phyloP scores from a whole-genome alignment of 2,888 invertebrate genomes.

The Furcula furcula region DNA sequence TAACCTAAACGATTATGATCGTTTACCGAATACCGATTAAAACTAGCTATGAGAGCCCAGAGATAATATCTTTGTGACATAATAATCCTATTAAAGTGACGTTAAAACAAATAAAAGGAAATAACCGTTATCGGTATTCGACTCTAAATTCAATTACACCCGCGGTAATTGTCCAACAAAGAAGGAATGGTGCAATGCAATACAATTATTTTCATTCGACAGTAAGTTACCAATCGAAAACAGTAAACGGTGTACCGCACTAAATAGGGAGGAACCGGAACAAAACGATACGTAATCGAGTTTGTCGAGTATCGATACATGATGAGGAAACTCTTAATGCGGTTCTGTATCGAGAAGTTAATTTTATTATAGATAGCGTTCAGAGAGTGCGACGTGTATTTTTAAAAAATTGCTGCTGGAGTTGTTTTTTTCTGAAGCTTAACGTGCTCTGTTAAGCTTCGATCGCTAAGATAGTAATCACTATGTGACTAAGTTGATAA shows the following conservation, averaged over 20 bases:
- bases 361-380: slow-evolving; percentile 27
- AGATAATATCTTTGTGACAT: no score
- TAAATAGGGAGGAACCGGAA: slow-evolving; percentile 36
- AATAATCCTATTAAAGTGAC: no score
- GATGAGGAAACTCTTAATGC: slow-evolving; percentile 28
- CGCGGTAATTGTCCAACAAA: slow-evolving; percentile 26
- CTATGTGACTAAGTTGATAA: no score
- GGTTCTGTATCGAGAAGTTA: slow-evolving; percentile 29
- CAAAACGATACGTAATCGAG: slow-evolving; percentile 40
- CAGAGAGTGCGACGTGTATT: slow-evolving; percentile 4
- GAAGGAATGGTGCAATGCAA: slow-evolving; percentile 39
- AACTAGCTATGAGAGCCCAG: no score
- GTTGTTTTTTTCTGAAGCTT: no score
- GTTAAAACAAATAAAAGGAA: no score
- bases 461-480: no score
- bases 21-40: no score
- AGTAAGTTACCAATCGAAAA: slow-evolving; percentile 46
- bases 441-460: no score
- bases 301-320: slow-evolving; percentile 33
- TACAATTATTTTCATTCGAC: slow-evolving; percentile 35
- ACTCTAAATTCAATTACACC: slow-evolving; percentile 32
- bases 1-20: no score
- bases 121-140: no score
- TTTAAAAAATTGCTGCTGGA: neutral
- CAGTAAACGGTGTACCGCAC: slow-evolving; percentile 32